A percentile compares a stretch with the other conserved stretches of the same genome.
phyloP scores from a whole-genome alignment of 2,113 vertebrate species.

The Melanerpes formicivorus region DNA sequence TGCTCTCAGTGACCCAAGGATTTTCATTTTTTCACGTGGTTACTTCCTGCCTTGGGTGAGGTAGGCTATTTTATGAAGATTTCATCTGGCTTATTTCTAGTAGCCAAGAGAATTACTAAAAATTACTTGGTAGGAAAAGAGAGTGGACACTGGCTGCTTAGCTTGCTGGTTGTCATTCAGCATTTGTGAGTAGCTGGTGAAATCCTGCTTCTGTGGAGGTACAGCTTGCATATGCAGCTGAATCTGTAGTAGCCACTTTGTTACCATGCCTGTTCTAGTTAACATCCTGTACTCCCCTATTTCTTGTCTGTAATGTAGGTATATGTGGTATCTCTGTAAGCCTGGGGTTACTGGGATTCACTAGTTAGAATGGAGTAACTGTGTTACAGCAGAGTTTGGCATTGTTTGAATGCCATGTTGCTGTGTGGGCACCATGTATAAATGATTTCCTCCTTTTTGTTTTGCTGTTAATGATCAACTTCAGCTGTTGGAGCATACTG shows the following conservation, averaged over 20 bases:
- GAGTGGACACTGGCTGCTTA: neutral
- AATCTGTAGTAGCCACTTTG: neutral
- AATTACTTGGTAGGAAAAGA: neutral
- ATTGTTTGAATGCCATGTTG: neutral
- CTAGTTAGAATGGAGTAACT: neutral
- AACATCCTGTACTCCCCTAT: fast-evolving
- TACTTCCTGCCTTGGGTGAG: neutral
- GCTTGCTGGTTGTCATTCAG: neutral
- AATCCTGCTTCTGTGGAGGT: neutral
- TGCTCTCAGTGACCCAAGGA: neutral
- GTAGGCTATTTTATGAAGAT: neutral
- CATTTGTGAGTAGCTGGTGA: neutral
- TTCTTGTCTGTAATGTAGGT: fast-evolving
- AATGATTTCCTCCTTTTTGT: neutral
- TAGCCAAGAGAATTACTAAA: neutral
- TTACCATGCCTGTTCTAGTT: neutral
- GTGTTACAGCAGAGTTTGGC: slow-evolving; percentile 2
- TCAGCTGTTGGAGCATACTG: neutral
- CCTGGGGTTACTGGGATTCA: neutral
- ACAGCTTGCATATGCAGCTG: neutral
- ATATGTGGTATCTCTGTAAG: neutral
- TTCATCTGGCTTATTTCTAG: neutral
- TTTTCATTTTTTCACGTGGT: neutral
- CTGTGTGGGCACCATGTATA: neutral
- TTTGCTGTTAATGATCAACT: neutral